phyloP scores from a whole-genome alignment of 2,888 invertebrate species.

The Ichneumoninae sp. region DNA sequence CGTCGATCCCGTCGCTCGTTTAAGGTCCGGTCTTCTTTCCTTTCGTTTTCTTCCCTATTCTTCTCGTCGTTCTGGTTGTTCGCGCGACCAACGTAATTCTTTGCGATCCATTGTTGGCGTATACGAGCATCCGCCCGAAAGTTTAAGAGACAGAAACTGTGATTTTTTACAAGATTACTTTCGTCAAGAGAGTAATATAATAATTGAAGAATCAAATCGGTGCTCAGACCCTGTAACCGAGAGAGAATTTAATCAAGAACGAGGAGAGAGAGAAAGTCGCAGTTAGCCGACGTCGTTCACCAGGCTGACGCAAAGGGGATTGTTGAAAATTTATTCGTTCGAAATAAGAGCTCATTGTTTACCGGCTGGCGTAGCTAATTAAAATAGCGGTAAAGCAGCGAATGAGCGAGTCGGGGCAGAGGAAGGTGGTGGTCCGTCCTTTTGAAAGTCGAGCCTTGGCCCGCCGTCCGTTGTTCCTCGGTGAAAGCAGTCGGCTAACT shows the following conservation, averaged over 20 bases:
- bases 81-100: conserved; percentile 9
- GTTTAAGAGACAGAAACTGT: not conserved
- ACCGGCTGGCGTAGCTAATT: conserved; percentile 59
- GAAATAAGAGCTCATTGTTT: conserved; percentile 71
- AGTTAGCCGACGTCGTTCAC: not conserved
- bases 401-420: conserved; percentile 34
- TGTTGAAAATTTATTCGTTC: conserved; percentile 76
- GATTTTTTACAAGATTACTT: not conserved
- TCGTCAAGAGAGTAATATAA: not conserved
- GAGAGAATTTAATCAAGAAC: not conserved
- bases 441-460: conserved; percentile 51
- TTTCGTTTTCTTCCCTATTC: conserved; percentile 9
- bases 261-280: conserved; percentile 6
- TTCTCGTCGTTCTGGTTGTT: not conserved
- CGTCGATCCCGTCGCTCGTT: conserved; percentile 41
- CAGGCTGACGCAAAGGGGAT: conserved; percentile 56
- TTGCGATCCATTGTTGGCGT: conserved; percentile 11
- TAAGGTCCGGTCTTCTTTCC: conserved; percentile 26
- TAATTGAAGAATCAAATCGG: not conserved
- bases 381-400: conserved; percentile 55
- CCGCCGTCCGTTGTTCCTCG: conserved; percentile 41
- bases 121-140: not conserved
- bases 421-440: conserved; percentile 38
- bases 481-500: conserved; percentile 45
- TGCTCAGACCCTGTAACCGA: not conserved